Base-by-base conservation (phyloP, 2,113 vertebrate species). In the Semicossyphus pulcher region DNA sequence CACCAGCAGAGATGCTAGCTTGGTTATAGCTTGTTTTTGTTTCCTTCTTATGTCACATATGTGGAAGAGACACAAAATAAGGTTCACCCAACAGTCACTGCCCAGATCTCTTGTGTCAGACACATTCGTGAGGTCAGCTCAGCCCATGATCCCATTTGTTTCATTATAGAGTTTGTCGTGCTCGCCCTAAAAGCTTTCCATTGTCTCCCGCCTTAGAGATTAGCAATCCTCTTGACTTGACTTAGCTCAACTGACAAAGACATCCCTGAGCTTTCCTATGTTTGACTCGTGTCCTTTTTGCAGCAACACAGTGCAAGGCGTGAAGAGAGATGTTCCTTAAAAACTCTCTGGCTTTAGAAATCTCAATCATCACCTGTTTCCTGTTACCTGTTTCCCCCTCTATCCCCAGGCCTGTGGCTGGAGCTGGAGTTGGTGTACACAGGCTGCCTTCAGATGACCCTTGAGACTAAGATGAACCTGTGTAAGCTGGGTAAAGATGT, bases 401-500 rank as follows among this genome's bases (percentile, higher is more conserved):
- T 44, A 14, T 52, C 62, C 20, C 54, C 16, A 85, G 95, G 95
- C 57, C 88, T 96, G 73, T 96, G 95, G 95, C 84, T 96, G 75
- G 93, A 96, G 78, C 74, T 96, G 90, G 95, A 96, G 64, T 65
- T 96, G 79, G 77, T 91, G 72, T 96, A 96, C 91, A 94, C 91
- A 0, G 95, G 95, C 64, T 91, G 91, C 0, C 90, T 96, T 83
- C 95, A 95, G 90, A 95, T 96, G 93, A 96, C 95, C 0, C 94
- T 96, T 1, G 93, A 96, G 85, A 96, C 95, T 0, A 96, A 96
- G 86, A 95, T 96, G 95, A 95, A 96, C 88, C 89, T 96, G 72
- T 94, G 92, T 76, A 96, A 94, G 67, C 88, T 96, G 64, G 94
- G 95, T 20, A 96, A 94, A 83, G 95, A 96, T 28, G 87, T 4